Evolutionary conservation across 2,797 vertebrate species (phyloP), one percentile per base, ranked within the genome.

Genomic region (Australoheros facetus): DNA sequence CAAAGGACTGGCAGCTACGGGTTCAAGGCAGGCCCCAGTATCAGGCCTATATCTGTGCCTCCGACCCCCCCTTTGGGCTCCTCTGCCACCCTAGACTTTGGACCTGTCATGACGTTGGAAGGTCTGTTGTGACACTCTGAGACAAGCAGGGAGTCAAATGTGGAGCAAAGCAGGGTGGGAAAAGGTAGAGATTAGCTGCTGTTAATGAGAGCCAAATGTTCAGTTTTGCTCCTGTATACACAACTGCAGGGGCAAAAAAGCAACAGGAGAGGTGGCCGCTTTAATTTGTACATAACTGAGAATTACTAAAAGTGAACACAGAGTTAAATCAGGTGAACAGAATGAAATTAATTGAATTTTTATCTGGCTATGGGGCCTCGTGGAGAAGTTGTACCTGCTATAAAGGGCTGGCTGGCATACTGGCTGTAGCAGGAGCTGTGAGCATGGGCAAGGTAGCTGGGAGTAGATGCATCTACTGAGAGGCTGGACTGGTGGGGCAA

Each of bases 381-480:
- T 58, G 51, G 73, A 85, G 79, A 87, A 88, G 79, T 60, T 91
- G 94, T 96, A 97, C 97, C 96, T 97, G 96, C 96, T 96, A 96
- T 96, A 93, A 96, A 95, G 88, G 95, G 95, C 94, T 96, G 97
- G 96, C 95, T 96, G 95, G 96, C 93, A 95, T 96, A 96, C 90
- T 97, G 96, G 95, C 95, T 94, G 96, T 96, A 97, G 95, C 95
- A 93, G 95, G 95, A 93, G 90, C 95, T 96, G 87, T 96, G 96
- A 94, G 94, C 95, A 96, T 96, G 96, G 80, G 88, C 89, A 89
- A 89, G 85, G 95, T 96, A 97, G 96, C 96, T 96, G 95, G 96
- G 96, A 95, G 96, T 95, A 90, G 95, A 97, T 91, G 96, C 96
- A 92, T 97, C 96, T 87, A 97, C 94, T 95, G 96, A 96, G 95